phyloP scores from a whole-genome alignment of 2,888 invertebrate species.

The Xestia sexstrigata region DNA sequence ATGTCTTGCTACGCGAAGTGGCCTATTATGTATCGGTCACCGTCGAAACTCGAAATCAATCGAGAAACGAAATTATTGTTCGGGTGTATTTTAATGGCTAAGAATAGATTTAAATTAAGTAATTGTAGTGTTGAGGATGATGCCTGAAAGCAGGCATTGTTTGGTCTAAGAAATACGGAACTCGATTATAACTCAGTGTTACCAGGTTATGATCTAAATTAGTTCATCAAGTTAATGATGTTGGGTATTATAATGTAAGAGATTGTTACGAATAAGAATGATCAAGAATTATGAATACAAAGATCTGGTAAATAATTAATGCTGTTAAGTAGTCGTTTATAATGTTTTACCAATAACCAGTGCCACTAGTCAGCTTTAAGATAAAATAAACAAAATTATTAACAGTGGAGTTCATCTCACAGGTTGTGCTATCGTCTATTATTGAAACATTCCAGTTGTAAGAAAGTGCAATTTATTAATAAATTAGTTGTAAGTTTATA shows the following conservation, averaged over 20 bases:
- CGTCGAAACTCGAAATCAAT: conserved; percentile 43
- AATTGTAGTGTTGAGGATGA: neutral
- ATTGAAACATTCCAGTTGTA: conserved; percentile 63
- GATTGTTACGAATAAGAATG: conserved; percentile 30
- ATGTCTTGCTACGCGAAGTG: neutral
- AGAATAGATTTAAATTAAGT: conserved; percentile 13
- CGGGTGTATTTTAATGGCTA: conserved; percentile 11
- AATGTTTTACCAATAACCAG: conserved; percentile 53
- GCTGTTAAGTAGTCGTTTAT: conserved; percentile 43
- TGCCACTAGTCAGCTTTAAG: conserved; percentile 75
- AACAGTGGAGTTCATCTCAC: conserved; percentile 36
- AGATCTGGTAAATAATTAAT: conserved; percentile 55
- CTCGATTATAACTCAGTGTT: conserved; percentile 29
- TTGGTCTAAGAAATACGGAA: conserved; percentile 5
- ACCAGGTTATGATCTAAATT: conserved; percentile 33
- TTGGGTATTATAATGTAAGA: conserved; percentile 53
- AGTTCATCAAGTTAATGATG: conserved; percentile 14
- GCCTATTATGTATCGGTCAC: conserved; percentile 24
- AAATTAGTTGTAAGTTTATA: conserved; percentile 58
- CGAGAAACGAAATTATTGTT: conserved; percentile 26
- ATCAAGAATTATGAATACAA: conserved; percentile 37
- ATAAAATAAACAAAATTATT: conserved; percentile 65
- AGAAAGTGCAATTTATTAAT: conserved; percentile 54
- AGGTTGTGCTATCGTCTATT: conserved; percentile 68
- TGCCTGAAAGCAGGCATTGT: conserved; percentile 3